Evolutionary conservation across 2,113 vertebrate species (phyloP).

Genomic region (Gallinago paraguaiae): DNA sequence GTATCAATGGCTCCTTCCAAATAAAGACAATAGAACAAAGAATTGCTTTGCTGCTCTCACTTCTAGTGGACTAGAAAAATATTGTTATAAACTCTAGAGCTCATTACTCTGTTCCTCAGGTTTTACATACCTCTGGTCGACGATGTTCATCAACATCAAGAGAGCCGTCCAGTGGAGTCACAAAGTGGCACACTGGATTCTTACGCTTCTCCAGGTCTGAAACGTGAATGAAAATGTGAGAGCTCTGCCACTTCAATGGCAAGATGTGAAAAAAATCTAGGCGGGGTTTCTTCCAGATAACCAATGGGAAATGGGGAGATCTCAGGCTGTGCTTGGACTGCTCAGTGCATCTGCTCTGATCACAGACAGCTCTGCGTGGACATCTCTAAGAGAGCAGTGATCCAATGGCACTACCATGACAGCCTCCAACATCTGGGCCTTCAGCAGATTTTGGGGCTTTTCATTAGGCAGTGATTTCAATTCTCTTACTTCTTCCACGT

Average conservation of each 20-base stretch:
- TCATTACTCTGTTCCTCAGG: background rate
- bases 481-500: background rate
- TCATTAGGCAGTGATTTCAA: background rate
- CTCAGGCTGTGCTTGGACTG: background rate
- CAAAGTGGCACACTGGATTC: conserved; percentile 95
- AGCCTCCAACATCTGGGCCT: background rate
- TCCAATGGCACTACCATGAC: too few relatives aligned
- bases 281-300: background rate
- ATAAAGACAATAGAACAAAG: background rate
- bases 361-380: background rate
- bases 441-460: background rate
- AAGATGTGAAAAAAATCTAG: background rate
- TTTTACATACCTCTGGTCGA: conserved; percentile 83
- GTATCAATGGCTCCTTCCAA: background rate
- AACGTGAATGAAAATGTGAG: background rate
- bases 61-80: background rate
- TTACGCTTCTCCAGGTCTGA: conserved; percentile 93
- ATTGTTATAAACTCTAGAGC: background rate
- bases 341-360: background rate
- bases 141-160: conserved; percentile 88
- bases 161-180: conserved; percentile 91
- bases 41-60: background rate
- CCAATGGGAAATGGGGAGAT: background rate
- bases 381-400: background rate
- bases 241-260: background rate